Conservation (phyloP, 2,888 invertebrate species). For the Nesidiocoris tenuis region DNA sequence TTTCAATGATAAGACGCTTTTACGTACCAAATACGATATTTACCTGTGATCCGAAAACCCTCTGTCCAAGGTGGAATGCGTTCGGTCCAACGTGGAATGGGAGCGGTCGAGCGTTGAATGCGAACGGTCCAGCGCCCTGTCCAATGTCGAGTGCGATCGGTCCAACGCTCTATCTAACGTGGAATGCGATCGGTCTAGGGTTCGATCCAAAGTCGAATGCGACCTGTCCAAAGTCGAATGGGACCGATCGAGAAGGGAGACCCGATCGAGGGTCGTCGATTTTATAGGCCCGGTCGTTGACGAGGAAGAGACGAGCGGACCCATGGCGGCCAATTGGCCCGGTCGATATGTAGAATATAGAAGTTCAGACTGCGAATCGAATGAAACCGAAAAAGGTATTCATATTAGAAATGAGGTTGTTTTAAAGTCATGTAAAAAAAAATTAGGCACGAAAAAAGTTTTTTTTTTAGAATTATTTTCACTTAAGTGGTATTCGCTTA, state of each 20-base stretch:
- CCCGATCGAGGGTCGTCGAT: conserved; percentile 45
- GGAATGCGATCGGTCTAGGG: conserved; percentile 52
- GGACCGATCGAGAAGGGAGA: conserved; percentile 53
- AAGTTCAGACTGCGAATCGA: conserved; percentile 53
- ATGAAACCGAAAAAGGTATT: too few relatives aligned
- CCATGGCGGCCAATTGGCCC: conserved; percentile 51
- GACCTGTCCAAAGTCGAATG: conserved; percentile 59
- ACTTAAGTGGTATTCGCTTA: too few relatives aligned
- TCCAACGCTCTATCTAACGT: conserved; percentile 59
- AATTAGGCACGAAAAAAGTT: too few relatives aligned
- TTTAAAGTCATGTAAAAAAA: too few relatives aligned
- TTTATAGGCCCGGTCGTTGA: conserved; percentile 43
- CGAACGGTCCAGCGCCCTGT: conserved; percentile 51
- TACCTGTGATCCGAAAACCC: conserved; percentile 40
- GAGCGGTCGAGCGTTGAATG: conserved; percentile 62
- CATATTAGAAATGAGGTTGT: too few relatives aligned
- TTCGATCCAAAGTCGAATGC: conserved; percentile 39
- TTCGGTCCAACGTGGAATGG: conserved; percentile 58
- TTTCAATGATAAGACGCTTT: too few relatives aligned
- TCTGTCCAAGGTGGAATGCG: conserved; percentile 57
- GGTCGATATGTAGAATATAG: conserved; percentile 53
- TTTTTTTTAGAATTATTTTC: too few relatives aligned
- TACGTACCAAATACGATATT: not conserved
- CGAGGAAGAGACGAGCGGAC: conserved; percentile 54
- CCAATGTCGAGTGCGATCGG: conserved; percentile 62